Base-by-base conservation (phyloP, 1,140 invertebrate genomes). In the Drosophila paulistorum region DNA sequence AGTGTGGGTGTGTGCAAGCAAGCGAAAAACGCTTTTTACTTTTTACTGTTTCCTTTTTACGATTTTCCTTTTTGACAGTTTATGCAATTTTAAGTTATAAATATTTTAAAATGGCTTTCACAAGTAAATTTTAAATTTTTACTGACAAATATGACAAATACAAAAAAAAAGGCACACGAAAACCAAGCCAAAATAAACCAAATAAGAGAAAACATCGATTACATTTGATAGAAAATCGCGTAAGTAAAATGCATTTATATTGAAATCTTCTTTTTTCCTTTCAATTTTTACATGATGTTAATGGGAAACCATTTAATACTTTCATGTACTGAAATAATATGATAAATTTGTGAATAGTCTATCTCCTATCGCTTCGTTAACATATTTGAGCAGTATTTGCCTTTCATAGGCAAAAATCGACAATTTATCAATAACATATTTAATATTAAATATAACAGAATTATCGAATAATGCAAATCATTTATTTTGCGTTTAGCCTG, bases 31-130 rank as follows among this genome's bases (percentile, higher is more conserved):
- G n/a, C 45, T 57, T 41, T 59, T 41, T 4, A 39, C 10, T 30
- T 26, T 42, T 41, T 4, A 39, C 10, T 30, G 17, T 42, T 39
- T 4, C 4, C 3, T 3, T 39, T 39, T 39, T 39, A 14, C 23
- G 1, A 11, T 20, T 13, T 10, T 7, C 17, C 3, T 30, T 33
- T 26, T 23, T 11, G 61, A 17, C 66, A 72, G 68, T 58, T 74
- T 68, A 55, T 74, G 59, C 74, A 75, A 72, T 86, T 85, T 72
- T 51, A 63, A 57, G 59, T 64, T 73, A 79, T 75, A 79, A 81
- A 86, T 85, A 86, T 86, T 86, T 86, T 54, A 86, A 86, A 20
- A 72, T 67, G 63, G 51, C 68, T 86, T 86, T 86, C 78, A 64
- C 68, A 81, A 71, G 68, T 74, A 70, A 55, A 80, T 71, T 71